phyloP scores from a whole-genome alignment of 2,797 vertebrate species.

The Oryzias dopingdopingensis region DNA sequence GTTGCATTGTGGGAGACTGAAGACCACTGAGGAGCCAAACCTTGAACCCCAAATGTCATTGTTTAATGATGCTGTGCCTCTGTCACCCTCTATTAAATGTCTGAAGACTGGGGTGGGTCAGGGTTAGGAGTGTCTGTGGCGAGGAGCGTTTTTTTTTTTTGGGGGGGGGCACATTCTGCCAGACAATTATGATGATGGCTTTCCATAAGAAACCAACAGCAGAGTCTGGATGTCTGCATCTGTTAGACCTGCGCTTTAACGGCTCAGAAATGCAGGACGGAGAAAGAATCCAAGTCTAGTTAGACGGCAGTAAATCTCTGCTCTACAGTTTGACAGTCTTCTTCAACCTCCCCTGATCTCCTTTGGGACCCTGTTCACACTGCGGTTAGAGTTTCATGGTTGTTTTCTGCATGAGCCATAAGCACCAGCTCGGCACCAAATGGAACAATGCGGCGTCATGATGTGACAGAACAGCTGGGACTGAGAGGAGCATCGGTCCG shows the following conservation, averaged over 20 bases:
- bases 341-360: slow-evolving; percentile 38
- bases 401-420: slow-evolving; percentile 27
- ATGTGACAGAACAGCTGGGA: slow-evolving; percentile 42
- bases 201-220: slow-evolving; percentile 71
- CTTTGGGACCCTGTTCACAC: slow-evolving; percentile 48
- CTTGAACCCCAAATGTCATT: slow-evolving; percentile 47
- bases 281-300: slow-evolving; percentile 46
- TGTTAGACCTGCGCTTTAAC: slow-evolving; percentile 48
- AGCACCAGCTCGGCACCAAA: slow-evolving; percentile 16
- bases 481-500: slow-evolving; percentile 21
- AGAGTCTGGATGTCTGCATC: slow-evolving; percentile 67
- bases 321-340: slow-evolving; percentile 44
- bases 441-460: slow-evolving; percentile 39
- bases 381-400: slow-evolving; percentile 44
- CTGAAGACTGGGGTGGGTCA: slow-evolving; percentile 26
- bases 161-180: slow-evolving; percentile 39
- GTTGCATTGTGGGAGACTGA: background rate
- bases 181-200: slow-evolving; percentile 74
- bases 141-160: slow-evolving; percentile 9
- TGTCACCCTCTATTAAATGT: slow-evolving; percentile 72
- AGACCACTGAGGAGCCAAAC: slow-evolving; percentile 39
- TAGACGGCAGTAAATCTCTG: slow-evolving; percentile 58
- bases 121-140: slow-evolving; percentile 1
- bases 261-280: slow-evolving; percentile 48
- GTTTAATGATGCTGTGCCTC: slow-evolving; percentile 66